Evolutionary conservation across 2,113 vertebrate genomes (phyloP).

Genomic region (Sapajus apella): DNA sequence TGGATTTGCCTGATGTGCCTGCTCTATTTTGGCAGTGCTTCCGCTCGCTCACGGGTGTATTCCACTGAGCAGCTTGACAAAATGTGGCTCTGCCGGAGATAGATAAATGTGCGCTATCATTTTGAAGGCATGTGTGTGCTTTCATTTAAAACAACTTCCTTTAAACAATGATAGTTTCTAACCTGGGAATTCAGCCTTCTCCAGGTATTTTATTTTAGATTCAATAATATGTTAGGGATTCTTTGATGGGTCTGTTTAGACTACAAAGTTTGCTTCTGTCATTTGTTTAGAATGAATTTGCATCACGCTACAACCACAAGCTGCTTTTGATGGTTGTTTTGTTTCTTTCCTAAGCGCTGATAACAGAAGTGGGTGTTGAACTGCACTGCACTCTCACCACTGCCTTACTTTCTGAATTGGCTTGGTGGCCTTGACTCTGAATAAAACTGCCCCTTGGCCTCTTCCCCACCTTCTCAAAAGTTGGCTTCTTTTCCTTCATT

Average conservation of each 20-base stretch:
- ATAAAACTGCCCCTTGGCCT: neutral
- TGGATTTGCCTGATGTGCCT: constrained; percentile 42
- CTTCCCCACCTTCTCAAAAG: fast-evolving
- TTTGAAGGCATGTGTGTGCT: constrained; percentile 63
- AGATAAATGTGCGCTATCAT: constrained; percentile 67
- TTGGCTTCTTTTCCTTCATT: neutral
- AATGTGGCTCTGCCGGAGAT: constrained; percentile 73
- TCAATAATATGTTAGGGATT: constrained; percentile 54
- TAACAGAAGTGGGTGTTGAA: neutral
- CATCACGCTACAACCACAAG: neutral
- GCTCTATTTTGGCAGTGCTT: constrained; percentile 11
- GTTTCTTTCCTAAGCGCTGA: constrained; percentile 20
- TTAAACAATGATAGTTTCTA: constrained; percentile 59
- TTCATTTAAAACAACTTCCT: constrained; percentile 13
- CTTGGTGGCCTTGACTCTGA: neutral
- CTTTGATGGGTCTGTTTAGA: constrained; percentile 71
- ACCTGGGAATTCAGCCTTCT: constrained; percentile 33
- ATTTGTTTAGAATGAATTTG: constrained; percentile 47
- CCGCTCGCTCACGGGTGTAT: constrained; percentile 60
- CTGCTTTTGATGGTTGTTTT: neutral
- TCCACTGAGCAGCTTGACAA: constrained; percentile 62
- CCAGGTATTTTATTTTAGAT: constrained; percentile 73
- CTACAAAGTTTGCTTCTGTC: constrained; percentile 50
- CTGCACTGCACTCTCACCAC: neutral
- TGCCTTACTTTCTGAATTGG: neutral